These are phyloP conservation scores for Atrichornis clamosus DNA, from an alignment of 2,113 vertebrate genomes.

Conservation along the genomic window DNA sequence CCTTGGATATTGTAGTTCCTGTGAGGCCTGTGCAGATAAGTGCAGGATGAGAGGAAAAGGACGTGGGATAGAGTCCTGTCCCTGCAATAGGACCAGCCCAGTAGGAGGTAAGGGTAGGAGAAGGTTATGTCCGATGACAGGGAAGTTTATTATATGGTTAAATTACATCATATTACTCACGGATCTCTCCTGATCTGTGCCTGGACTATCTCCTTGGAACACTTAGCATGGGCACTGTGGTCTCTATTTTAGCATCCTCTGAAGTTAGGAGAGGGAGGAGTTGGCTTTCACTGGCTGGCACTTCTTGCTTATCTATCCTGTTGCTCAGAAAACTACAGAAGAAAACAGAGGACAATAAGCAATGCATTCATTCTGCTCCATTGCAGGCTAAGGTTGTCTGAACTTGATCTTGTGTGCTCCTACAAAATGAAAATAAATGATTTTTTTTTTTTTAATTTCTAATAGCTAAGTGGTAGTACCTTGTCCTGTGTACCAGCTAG, in stretches of 20 bases:
- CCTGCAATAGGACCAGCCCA: not conserved
- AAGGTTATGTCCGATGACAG: not conserved
- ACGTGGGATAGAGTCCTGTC: not conserved
- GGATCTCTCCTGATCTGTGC: not conserved
- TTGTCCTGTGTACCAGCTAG: rapidly evolving
- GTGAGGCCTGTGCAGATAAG: not conserved
- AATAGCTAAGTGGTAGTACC: not conserved
- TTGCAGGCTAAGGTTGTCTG: not conserved
- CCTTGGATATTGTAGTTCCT: not conserved
- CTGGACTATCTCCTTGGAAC: not conserved
- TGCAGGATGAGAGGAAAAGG: not conserved
- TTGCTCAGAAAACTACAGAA: not conserved
- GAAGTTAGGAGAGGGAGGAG: not conserved
- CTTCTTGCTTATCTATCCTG: not conserved
- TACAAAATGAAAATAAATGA: not conserved
- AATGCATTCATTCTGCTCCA: not conserved
- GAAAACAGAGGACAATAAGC: not conserved
- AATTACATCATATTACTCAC: not conserved
- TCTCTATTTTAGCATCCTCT: not conserved
- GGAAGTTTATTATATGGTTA: not conserved
- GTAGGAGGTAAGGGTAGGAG: not conserved
- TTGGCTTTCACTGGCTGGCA: not conserved
- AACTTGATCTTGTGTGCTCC: not conserved
- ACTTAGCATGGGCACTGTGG: not conserved
- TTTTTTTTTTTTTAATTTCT: rapidly evolving